Percentiles rank a stretch among this genome's conserved stretches.
These are phyloP conservation scores for Pristionchus maxplancki DNA, from an alignment of 2,888 invertebrate genomes.

Conservation along the genomic window DNA sequence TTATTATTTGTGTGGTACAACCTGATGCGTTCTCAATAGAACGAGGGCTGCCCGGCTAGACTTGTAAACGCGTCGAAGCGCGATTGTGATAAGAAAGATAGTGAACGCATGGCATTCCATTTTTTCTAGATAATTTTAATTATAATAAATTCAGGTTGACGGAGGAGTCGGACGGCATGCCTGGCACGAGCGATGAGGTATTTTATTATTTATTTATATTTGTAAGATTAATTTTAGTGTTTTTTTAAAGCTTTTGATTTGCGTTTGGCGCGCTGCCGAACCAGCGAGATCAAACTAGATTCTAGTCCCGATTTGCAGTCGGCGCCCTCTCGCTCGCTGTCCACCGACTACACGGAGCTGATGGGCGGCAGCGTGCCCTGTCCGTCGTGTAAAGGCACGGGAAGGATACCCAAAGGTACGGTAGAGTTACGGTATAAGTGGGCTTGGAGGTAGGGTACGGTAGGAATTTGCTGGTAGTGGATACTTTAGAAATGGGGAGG, in stretches of 20 bases:
- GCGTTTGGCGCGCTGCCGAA: too few species aligned
- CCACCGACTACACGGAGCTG: constrained; percentile 77
- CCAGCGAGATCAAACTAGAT: too few species aligned
- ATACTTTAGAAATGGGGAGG: background rate
- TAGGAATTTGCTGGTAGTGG: background rate
- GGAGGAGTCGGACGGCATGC: background rate
- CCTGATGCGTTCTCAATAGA: too few species aligned
- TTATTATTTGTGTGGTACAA: too few species aligned
- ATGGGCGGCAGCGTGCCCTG: constrained; percentile 79
- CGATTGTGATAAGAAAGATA: too few species aligned
- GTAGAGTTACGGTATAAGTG: background rate
- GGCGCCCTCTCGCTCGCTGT: constrained; percentile 45
- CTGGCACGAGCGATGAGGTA: constrained; percentile 37
- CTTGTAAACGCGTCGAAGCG: too few species aligned
- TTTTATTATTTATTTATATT: background rate
- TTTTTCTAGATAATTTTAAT: too few species aligned
- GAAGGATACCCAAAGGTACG: constrained; percentile 78
- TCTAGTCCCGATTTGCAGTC: too few species aligned
- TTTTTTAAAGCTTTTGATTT: too few species aligned
- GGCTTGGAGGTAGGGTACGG: background rate
- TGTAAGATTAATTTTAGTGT: background rate
- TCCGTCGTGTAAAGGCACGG: constrained; percentile 79
- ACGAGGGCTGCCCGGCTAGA: too few species aligned
- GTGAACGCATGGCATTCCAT: too few species aligned
- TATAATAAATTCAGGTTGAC: constrained; percentile 18